A percentile compares a stretch with the other conserved stretches of the same genome.
phyloP scores from a whole-genome alignment of 1,140 invertebrate genomes.

The Calliphora vicina region DNA sequence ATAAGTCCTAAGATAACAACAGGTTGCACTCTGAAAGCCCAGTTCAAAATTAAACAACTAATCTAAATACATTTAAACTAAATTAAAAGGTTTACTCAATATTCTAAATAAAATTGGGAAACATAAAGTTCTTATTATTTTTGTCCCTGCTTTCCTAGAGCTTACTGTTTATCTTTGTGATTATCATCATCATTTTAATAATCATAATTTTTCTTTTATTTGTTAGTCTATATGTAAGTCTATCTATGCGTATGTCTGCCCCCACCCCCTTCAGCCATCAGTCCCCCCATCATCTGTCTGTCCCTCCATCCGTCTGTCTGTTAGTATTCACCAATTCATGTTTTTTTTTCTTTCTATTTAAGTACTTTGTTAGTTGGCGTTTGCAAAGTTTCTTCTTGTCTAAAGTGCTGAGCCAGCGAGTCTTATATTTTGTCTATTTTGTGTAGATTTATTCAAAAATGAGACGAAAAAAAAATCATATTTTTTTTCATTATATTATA shows the following conservation, averaged over 20 bases:
- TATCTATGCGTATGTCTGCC: too few relatives aligned
- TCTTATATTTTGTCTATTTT: background rate
- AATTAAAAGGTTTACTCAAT: too few relatives aligned
- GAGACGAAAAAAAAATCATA: background rate
- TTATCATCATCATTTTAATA: background rate
- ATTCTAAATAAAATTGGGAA: too few relatives aligned
- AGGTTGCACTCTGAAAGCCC: too few relatives aligned
- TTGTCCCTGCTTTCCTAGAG: too few relatives aligned
- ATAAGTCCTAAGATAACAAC: background rate
- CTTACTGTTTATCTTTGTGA: background rate
- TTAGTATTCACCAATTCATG: too few relatives aligned
- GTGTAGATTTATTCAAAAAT: background rate
- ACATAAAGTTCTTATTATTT: too few relatives aligned
- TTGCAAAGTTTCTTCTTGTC: background rate
- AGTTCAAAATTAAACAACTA: too few relatives aligned
- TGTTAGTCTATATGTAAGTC: background rate
- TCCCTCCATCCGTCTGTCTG: background rate
- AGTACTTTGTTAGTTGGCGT: background rate
- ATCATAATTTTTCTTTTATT: background rate
- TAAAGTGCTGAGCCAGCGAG: background rate
- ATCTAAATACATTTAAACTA: too few relatives aligned
- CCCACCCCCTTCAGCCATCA: too few relatives aligned
- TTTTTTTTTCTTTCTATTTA: background rate
- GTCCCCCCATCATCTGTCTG: too few relatives aligned
- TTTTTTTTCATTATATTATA: background rate